Evolutionary conservation across 2,113 vertebrate genomes (phyloP).

Genomic region (Nycticorax nycticorax): DNA sequence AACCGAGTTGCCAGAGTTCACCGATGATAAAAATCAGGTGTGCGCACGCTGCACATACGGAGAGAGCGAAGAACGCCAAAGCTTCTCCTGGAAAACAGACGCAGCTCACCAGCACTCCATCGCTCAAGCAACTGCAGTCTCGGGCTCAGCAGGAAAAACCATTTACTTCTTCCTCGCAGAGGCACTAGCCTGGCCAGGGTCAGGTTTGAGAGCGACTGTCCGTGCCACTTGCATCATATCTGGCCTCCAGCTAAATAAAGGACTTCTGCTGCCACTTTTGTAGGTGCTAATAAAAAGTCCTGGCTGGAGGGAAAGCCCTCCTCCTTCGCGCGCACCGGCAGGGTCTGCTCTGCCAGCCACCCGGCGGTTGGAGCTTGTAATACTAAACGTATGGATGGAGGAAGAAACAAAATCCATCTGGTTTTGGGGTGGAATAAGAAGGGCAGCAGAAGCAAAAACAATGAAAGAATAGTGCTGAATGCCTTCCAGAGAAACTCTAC

Average conservation of each 20-base stretch:
- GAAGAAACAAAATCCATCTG: background rate
- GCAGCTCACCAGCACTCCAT: background rate
- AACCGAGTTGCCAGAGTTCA: background rate
- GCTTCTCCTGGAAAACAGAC: background rate
- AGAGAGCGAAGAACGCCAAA: rapidly evolving
- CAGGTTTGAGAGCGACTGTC: background rate
- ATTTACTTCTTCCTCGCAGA: background rate
- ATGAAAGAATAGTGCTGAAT: rapidly evolving
- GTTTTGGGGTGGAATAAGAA: background rate
- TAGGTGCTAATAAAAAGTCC: background rate
- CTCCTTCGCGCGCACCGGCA: background rate
- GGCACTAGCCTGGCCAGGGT: background rate
- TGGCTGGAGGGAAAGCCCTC: too few species aligned
- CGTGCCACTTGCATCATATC: background rate
- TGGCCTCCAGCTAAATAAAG: background rate
- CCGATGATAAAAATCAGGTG: background rate
- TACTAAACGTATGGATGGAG: rapidly evolving
- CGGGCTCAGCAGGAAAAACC: background rate
- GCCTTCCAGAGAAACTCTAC: background rate
- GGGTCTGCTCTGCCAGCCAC: background rate
- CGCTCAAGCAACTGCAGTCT: background rate
- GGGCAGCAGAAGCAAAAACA: background rate
- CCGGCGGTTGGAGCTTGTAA: rapidly evolving
- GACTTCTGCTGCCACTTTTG: background rate
- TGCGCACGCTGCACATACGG: background rate